Evolutionary conservation across 53 echinoderm and acorn worm species (phyloP).

Genomic region (Paracentrotus lividus): DNA sequence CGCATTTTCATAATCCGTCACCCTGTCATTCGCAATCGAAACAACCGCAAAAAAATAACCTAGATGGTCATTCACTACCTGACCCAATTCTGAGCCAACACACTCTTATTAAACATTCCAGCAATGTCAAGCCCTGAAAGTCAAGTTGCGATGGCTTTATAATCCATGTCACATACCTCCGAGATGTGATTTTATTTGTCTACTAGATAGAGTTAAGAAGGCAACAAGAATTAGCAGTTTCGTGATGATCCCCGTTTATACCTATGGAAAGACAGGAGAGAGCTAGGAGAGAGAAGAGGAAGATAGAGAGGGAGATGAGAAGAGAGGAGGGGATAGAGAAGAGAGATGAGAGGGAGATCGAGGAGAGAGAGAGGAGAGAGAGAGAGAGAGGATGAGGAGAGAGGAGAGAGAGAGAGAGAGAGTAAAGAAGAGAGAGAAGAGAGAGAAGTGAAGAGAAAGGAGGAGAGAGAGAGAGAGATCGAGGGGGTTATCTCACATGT

Average conservation of each 20-base stretch:
- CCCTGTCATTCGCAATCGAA: slow-evolving; percentile 44
- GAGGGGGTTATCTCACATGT: too few species aligned
- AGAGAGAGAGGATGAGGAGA: too few species aligned
- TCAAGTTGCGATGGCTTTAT: slow-evolving; percentile 63
- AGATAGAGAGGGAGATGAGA: neutral
- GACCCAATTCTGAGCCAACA: slow-evolving; percentile 66
- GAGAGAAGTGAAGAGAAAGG: too few species aligned
- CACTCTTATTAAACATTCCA: slow-evolving; percentile 62
- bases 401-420: too few species aligned
- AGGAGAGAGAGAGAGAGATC: too few species aligned
- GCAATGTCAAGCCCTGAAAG: slow-evolving; percentile 45
- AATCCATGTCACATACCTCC: slow-evolving; percentile 50
- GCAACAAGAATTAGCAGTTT: slow-evolving; percentile 46
- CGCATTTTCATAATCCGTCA: slow-evolving; percentile 47
- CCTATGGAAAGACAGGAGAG: neutral
- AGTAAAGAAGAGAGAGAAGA: too few species aligned
- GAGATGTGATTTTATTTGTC: slow-evolving; percentile 48
- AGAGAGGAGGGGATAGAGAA: neutral
- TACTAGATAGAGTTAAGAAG: slow-evolving; percentile 26
- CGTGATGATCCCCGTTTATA: neutral
- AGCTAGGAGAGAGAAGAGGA: neutral
- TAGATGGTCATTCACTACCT: slow-evolving; percentile 59
- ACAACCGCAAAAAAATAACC: slow-evolving; percentile 51
- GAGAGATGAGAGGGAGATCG: neutral
- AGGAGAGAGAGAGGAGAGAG: neutral